A percentile compares a stretch with the other conserved stretches of the same genome.
These are phyloP conservation scores for Hylaeus anthracinus DNA, from an alignment of 1,140 invertebrate genomes.

Conservation along the genomic window DNA sequence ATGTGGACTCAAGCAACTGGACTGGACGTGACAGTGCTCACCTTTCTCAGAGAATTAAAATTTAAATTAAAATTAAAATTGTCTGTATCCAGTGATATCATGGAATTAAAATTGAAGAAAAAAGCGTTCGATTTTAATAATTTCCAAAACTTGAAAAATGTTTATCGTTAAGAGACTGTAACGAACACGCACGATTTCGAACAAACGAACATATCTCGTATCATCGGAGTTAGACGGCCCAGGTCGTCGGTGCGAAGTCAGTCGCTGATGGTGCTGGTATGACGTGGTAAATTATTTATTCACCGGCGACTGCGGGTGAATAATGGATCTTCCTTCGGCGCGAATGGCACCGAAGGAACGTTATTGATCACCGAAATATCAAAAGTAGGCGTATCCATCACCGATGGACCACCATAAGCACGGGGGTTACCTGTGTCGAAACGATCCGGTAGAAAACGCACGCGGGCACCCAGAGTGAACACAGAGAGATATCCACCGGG, in stretches of 20 bases:
- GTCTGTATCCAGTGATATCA: no score
- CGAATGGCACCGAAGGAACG: constrained; percentile 66
- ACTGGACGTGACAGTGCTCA: no score
- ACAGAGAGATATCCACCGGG: neutral
- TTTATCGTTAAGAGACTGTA: no score
- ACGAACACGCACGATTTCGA: neutral
- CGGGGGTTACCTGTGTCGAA: constrained; percentile 49
- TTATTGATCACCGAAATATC: constrained; percentile 77
- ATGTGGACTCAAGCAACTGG: no score
- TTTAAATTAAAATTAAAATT: no score
- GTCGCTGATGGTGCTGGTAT: constrained; percentile 66
- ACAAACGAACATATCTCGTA: constrained; percentile 54
- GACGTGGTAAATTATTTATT: constrained; percentile 76
- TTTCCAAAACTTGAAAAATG: no score
- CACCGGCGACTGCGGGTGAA: constrained; percentile 70
- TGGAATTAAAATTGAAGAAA: no score
- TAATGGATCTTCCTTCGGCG: constrained; percentile 69
- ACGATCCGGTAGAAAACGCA: constrained; percentile 48
- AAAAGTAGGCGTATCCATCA: constrained; percentile 75
- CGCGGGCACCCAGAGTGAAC: constrained; percentile 26
- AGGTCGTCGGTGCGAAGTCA: constrained; percentile 50
- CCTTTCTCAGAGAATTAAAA: no score
- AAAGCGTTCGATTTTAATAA: no score
- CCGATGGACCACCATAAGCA: constrained; percentile 55
- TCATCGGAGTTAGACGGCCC: constrained; percentile 45